A percentile compares a stretch with the other conserved stretches of the same genome.
phyloP scores from a whole-genome alignment of 2,888 invertebrate species.

The Lottia scabra region DNA sequence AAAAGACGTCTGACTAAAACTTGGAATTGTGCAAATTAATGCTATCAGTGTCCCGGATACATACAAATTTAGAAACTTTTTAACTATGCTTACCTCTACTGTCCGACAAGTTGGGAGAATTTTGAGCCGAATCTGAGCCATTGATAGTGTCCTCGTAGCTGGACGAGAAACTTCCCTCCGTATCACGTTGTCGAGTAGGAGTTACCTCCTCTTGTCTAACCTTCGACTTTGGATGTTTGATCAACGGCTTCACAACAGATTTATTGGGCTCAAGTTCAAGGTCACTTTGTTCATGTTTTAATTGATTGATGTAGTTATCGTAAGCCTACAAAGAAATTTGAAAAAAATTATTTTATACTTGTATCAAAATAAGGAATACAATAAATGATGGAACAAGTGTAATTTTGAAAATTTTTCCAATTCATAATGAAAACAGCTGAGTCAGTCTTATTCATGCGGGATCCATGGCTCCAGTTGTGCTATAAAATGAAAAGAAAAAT shows the following conservation, averaged over 20 bases:
- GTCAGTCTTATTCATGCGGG: too few species aligned
- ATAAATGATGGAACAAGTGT: neutral
- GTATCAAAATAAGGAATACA: neutral
- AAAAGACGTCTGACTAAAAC: too few species aligned
- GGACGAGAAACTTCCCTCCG: slow-evolving; percentile 31
- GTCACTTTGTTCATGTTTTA: slow-evolving; percentile 66
- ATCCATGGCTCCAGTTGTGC: too few species aligned
- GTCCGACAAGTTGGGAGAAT: slow-evolving; percentile 40
- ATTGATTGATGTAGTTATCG: slow-evolving; percentile 65
- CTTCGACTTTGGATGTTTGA: slow-evolving; percentile 66
- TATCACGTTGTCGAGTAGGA: slow-evolving; percentile 27
- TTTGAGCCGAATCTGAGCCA: slow-evolving; percentile 51
- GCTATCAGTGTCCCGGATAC: too few species aligned
- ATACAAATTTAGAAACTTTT: too few species aligned
- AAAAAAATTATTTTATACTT: neutral
- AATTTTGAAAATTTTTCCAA: too few species aligned
- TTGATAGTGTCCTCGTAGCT: slow-evolving; percentile 47
- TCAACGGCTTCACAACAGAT: slow-evolving; percentile 68
- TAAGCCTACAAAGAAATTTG: slow-evolving; percentile 56
- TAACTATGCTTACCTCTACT: slow-evolving; percentile 25
- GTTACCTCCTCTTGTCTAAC: slow-evolving; percentile 6
- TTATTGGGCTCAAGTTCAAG: slow-evolving; percentile 54
- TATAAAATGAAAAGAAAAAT: neutral
- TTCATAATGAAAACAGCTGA: too few species aligned
- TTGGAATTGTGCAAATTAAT: too few species aligned